These are phyloP conservation scores for Macroteleia sp. DNA, from an alignment of 2,888 invertebrate genomes.

Conservation along the genomic window DNA sequence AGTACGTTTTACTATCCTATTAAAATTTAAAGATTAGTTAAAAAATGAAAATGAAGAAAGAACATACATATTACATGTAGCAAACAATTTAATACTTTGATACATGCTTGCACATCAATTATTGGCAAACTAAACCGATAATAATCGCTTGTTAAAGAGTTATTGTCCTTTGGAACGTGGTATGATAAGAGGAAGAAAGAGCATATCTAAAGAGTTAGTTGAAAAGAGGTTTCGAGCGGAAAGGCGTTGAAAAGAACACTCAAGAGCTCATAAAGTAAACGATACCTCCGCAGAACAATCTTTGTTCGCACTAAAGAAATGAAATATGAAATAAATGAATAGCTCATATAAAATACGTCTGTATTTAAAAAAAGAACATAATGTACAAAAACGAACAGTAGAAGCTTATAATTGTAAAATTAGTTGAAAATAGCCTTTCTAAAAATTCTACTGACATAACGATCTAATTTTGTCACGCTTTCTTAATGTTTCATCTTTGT, in stretches of 20 bases:
- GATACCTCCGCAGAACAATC: conserved; percentile 71
- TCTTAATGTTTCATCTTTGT: conserved; percentile 1
- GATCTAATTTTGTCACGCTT: conserved; percentile 8
- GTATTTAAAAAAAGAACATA: neutral
- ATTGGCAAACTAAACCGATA: conserved; percentile 67
- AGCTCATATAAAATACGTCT: conserved; percentile 6
- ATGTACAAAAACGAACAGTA: conserved; percentile 13
- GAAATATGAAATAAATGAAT: conserved; percentile 70
- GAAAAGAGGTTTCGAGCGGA: conserved; percentile 9
- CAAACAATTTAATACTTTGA: too few species aligned
- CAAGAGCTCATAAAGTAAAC: conserved; percentile 74
- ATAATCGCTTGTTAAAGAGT: conserved; percentile 75
- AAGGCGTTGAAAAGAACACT: conserved; percentile 74
- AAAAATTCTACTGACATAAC: neutral
- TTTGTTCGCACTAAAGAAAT: conserved; percentile 71
- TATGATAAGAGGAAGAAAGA: conserved; percentile 41
- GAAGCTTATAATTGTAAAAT: conserved; percentile 6
- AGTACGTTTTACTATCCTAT: neutral
- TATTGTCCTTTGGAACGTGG: conserved; percentile 65
- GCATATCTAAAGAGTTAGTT: conserved; percentile 14
- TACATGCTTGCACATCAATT: conserved; percentile 22
- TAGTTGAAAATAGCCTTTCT: conserved; percentile 14
- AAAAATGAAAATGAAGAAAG: neutral
- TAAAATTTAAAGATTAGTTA: neutral
- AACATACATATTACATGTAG: too few species aligned